Percentiles rank a stretch among this genome's conserved stretches.
These are phyloP conservation scores for Podarcis raffonei DNA, from an alignment of 2,113 vertebrate genomes.

Conservation along the genomic window DNA sequence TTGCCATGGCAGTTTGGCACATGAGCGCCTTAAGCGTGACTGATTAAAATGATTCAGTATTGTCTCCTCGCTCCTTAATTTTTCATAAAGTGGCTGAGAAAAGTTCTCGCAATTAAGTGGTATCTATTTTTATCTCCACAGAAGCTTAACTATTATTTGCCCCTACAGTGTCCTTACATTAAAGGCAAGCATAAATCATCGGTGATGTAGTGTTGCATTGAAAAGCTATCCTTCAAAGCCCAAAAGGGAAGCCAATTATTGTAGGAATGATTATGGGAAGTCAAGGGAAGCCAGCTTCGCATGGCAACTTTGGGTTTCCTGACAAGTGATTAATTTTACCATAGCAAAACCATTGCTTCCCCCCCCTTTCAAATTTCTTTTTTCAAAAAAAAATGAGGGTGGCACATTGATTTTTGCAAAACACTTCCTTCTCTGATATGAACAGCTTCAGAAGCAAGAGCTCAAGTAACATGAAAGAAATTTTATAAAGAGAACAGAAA, in stretches of 20 bases:
- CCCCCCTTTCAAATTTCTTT: background rate
- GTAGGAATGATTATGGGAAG: background rate
- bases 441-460: background rate
- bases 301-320: background rate
- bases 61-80: constrained; percentile 5
- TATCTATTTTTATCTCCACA: constrained; percentile 6
- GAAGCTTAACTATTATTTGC: constrained; percentile 22
- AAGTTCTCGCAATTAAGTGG: constrained; percentile 17
- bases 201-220: background rate
- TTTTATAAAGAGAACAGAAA: background rate
- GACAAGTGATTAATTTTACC: background rate
- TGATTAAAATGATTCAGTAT: constrained; percentile 8
- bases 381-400: background rate
- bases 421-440: background rate
- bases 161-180: background rate
- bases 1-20: background rate
- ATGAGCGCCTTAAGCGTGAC: background rate
- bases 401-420: background rate
- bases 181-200: constrained; percentile 1
- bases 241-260: background rate
- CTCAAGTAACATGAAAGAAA: background rate
- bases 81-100: constrained; percentile 20
- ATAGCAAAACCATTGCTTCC: background rate
- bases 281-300: background rate
- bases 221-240: background rate